Percentiles rank a stretch among this genome's conserved stretches.
Conservation (phyloP, 2,888 invertebrate genomes). For the Monopis laevigella region DNA sequence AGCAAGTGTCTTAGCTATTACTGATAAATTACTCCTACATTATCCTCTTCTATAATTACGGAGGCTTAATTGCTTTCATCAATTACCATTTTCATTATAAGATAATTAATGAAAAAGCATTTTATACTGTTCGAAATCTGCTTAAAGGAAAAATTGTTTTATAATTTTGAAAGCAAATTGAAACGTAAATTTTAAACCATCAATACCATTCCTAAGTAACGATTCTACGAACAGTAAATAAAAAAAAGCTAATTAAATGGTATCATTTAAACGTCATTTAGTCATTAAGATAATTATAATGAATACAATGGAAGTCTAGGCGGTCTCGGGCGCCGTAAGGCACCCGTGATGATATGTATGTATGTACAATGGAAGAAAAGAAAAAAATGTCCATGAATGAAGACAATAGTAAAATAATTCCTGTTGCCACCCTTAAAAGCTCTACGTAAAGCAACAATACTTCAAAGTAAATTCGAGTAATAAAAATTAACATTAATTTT, state of each 20-base stretch:
- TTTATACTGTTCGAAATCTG: conserved; percentile 15
- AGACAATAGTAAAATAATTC: conserved; percentile 22
- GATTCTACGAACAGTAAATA: too few relatives aligned
- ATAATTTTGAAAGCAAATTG: too few relatives aligned
- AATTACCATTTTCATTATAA: conserved; percentile 44
- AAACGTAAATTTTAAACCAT: too few relatives aligned
- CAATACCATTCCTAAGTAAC: too few relatives aligned
- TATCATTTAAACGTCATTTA: too few relatives aligned
- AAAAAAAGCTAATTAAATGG: too few relatives aligned
- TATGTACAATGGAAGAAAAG: too few relatives aligned
- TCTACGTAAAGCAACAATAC: conserved; percentile 30
- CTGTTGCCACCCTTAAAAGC: conserved; percentile 25
- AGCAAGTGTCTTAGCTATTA: conserved; percentile 33
- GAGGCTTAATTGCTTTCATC: conserved; percentile 49
- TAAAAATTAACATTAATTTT: conserved; percentile 61
- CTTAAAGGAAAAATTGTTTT: conserved; percentile 13
- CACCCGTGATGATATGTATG: too few relatives aligned
- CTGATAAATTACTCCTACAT: conserved; percentile 52
- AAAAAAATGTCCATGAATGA: conserved; percentile 18
- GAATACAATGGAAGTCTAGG: too few relatives aligned
- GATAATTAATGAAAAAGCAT: conserved; percentile 25
- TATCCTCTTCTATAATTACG: conserved; percentile 54
- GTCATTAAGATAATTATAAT: too few relatives aligned
- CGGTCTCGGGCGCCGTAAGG: too few relatives aligned
- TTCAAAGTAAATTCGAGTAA: conserved; percentile 43